Conservation (phyloP, 2,888 invertebrate species). For the Entomobrya multifasciata region DNA sequence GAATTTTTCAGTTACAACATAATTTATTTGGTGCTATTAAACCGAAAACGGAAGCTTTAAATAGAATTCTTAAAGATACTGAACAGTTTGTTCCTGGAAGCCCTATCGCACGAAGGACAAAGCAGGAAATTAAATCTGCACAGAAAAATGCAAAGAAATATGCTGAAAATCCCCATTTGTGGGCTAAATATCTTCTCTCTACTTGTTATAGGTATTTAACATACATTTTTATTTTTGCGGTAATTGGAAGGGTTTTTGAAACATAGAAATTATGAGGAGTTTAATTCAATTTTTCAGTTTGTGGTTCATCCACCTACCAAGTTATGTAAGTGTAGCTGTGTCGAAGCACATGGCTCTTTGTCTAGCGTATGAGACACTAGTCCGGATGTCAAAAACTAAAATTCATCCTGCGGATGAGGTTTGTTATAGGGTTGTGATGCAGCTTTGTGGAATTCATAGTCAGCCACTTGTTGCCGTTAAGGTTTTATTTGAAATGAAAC, state of each 20-base stretch:
- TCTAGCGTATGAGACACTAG: constrained; percentile 92
- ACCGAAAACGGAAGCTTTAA: constrained; percentile 75
- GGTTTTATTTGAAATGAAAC: constrained; percentile 93
- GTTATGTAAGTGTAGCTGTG: constrained; percentile 86
- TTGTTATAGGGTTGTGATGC: constrained; percentile 99
- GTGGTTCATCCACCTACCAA: constrained; percentile 97
- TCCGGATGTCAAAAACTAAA: constrained; percentile 91
- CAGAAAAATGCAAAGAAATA: constrained; percentile 89
- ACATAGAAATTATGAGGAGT: no score
- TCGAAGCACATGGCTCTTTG: constrained; percentile 90
- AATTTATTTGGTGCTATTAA: constrained; percentile 75
- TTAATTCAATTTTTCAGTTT: constrained; percentile 84
- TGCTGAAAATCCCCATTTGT: constrained; percentile 89
- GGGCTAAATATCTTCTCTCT: constrained; percentile 94
- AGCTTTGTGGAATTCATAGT: constrained; percentile 96
- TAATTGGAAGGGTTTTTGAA: no score
- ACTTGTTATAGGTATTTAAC: constrained; percentile 87
- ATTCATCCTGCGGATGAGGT: constrained; percentile 95
- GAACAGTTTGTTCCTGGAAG: constrained; percentile 85
- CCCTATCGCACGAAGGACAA: constrained; percentile 95
- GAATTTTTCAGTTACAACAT: constrained; percentile 77
- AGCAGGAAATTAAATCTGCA: constrained; percentile 96
- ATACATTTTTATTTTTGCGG: constrained; percentile 12
- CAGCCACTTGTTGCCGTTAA: constrained; percentile 96
- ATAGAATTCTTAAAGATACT: constrained; percentile 73